These are phyloP conservation scores for Acanthisitta chloris DNA, from an alignment of 2,113 vertebrate species.

Conservation along the genomic window DNA sequence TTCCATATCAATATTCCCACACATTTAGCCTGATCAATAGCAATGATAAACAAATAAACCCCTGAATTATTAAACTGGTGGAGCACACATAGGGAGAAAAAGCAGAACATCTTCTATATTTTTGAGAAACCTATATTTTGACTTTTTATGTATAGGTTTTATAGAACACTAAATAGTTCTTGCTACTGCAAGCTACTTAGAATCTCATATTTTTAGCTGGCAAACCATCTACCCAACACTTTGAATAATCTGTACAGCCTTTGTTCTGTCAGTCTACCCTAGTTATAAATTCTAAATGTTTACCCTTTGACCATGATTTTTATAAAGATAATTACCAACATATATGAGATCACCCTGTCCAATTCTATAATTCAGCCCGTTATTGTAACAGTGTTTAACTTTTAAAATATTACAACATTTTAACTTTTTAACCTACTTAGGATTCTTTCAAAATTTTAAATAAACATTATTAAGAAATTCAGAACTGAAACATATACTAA, in stretches of 20 bases:
- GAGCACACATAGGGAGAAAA: neutral
- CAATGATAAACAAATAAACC: neutral
- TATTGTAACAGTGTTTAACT: neutral
- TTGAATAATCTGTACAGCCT: neutral
- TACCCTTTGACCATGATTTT: neutral
- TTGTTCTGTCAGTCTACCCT: neutral
- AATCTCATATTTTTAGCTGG: neutral
- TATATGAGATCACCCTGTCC: neutral
- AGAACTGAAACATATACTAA: neutral
- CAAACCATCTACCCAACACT: neutral
- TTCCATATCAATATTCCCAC: neutral
- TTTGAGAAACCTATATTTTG: neutral
- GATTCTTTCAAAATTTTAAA: neutral
- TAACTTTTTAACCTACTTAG: neutral
- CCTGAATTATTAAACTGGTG: neutral
- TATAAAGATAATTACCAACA: accelerated
- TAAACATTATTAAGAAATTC: neutral
- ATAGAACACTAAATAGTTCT: neutral
- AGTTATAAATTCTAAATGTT: neutral
- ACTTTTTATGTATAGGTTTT: neutral
- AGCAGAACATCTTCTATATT: neutral
- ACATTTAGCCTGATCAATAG: neutral
- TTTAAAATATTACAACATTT: neutral
- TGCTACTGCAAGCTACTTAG: neutral
- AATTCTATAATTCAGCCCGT: neutral